Percentiles rank a stretch among this genome's conserved stretches.
phyloP scores from a whole-genome alignment of 2,113 vertebrate species.

The Cinclus cinclus region DNA sequence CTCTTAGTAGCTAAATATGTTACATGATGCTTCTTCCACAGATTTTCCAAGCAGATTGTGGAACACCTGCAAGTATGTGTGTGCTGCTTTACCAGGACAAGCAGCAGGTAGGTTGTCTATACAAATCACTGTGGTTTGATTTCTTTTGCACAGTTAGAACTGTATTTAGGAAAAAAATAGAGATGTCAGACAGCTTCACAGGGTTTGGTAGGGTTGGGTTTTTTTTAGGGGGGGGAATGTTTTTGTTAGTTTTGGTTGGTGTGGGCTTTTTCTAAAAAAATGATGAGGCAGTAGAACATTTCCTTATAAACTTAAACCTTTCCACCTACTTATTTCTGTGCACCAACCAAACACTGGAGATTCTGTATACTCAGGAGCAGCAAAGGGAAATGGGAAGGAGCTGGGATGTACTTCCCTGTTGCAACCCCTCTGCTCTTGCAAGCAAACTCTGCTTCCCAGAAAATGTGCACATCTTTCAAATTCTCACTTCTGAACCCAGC shows the following conservation, averaged over 20 bases:
- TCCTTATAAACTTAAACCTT: not conserved
- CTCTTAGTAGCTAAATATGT: constrained; percentile 1
- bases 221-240: not conserved
- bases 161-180: not conserved
- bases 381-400: not conserved
- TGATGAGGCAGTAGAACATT: fast-evolving
- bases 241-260: not conserved
- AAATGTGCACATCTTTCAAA: fast-evolving
- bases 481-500: not conserved
- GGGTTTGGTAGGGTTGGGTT: not conserved
- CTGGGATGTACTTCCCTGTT: not conserved
- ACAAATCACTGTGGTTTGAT: not conserved
- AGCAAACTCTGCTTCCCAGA: not conserved
- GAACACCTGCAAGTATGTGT: constrained; percentile 68
- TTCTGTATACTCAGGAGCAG: not conserved
- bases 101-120: not conserved
- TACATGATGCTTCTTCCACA: not conserved
- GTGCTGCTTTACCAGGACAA: not conserved
- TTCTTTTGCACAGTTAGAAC: not conserved
- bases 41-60: constrained; percentile 66
- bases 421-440: not conserved
- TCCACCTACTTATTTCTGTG: not conserved
- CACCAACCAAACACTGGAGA: fast-evolving
- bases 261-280: not conserved
- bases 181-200: not conserved